phyloP scores from a whole-genome alignment of 2,797 vertebrate genomes.

The Ficedula albicollis region DNA sequence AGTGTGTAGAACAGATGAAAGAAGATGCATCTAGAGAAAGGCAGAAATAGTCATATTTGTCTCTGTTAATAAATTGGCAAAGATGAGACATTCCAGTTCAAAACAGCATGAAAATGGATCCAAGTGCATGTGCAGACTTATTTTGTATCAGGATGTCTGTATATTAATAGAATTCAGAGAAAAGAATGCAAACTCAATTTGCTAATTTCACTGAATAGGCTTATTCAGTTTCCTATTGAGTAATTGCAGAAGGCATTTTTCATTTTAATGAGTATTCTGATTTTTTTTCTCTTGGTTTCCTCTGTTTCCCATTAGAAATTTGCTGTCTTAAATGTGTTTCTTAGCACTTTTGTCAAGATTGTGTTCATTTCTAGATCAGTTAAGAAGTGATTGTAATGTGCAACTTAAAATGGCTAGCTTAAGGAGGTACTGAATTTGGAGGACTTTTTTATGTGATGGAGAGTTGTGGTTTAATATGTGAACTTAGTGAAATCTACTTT shows the following conservation, averaged over 20 bases:
- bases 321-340: neutral
- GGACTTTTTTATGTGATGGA: neutral
- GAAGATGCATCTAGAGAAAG: neutral
- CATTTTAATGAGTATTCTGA: neutral
- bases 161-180: slow-evolving; percentile 29
- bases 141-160: neutral
- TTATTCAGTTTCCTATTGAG: slow-evolving; percentile 10
- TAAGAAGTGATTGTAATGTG: neutral
- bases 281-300: neutral
- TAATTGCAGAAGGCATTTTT: neutral
- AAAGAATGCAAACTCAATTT: slow-evolving; percentile 17
- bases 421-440: neutral
- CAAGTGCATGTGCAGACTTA: neutral
- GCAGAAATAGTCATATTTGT: neutral
- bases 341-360: neutral
- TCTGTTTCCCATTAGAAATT: neutral
- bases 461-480: neutral
- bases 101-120: neutral
- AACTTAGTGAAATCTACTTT: neutral
- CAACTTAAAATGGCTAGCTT: neutral
- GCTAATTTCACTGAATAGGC: slow-evolving; percentile 19
- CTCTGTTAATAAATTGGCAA: neutral
- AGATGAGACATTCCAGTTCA: neutral
- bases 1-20: neutral
- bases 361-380: neutral